Evolutionary conservation across 2,888 invertebrate species (phyloP).

Genomic region (Lumbricus terrestris): DNA sequence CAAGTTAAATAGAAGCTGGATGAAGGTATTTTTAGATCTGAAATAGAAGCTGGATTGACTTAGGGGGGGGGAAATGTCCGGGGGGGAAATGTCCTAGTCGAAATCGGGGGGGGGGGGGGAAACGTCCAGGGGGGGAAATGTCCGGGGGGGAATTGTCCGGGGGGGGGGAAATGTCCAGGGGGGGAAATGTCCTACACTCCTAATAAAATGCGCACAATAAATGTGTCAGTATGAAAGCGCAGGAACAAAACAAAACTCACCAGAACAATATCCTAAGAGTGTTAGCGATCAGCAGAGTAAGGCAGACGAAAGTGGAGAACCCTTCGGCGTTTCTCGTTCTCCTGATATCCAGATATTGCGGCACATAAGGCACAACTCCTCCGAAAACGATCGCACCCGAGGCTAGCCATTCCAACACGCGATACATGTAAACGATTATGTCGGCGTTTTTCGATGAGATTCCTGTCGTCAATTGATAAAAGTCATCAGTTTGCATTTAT

Average conservation of each 20-base stretch:
- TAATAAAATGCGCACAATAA: background rate
- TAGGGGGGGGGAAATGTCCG: no score
- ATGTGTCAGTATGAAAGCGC: background rate
- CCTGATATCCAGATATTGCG: slow-evolving; percentile 90
- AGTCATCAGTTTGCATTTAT: background rate
- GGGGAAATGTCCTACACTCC: no score
- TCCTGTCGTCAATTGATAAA: background rate
- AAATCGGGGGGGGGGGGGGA: no score
- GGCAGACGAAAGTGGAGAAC: slow-evolving; percentile 93
- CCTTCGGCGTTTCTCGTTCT: slow-evolving; percentile 90
- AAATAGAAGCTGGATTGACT: no score
- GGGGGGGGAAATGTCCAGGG: no score
- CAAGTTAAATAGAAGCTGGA: no score
- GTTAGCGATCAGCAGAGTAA: slow-evolving; percentile 91
- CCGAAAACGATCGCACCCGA: slow-evolving; percentile 83
- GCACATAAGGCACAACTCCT: slow-evolving; percentile 91
- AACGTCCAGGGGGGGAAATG: no score
- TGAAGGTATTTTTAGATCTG: no score
- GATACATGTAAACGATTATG: background rate
- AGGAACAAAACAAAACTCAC: slow-evolving; percentile 62
- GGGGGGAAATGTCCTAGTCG: no score
- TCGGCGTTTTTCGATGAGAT: background rate
- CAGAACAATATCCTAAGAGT: slow-evolving; percentile 95
- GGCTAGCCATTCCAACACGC: slow-evolving; percentile 36
- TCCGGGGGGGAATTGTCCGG: no score